phyloP scores from a whole-genome alignment of 1,140 invertebrate genomes.

The Atopsyche davidsoni region DNA sequence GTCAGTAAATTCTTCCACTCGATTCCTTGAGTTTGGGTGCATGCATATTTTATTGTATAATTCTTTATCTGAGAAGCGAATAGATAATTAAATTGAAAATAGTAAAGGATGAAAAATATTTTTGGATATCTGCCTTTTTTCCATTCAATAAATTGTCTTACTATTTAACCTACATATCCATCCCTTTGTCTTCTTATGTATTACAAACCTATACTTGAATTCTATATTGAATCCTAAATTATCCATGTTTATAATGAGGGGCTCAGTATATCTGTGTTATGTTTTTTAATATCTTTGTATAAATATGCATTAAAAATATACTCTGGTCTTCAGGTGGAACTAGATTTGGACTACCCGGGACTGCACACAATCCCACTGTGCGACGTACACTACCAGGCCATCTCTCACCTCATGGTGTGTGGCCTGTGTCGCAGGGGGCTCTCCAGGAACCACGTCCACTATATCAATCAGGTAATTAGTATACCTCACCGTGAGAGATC shows the following conservation, averaged over 20 bases:
- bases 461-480: conserved; percentile 49
- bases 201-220: not conserved
- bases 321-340: conserved; percentile 44
- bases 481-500: too few relatives aligned
- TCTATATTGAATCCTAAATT: not conserved
- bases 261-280: not conserved
- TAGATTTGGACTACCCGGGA: conserved; percentile 53
- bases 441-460: conserved; percentile 65
- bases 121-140: too few relatives aligned
- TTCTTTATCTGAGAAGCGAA: too few relatives aligned
- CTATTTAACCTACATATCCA: too few relatives aligned
- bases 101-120: too few relatives aligned
- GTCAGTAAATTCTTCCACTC: too few relatives aligned
- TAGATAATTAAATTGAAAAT: too few relatives aligned
- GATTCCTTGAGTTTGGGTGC: too few relatives aligned
- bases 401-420: conserved; percentile 67
- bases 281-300: not conserved
- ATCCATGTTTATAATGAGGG: not conserved
- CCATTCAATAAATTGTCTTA: too few relatives aligned
- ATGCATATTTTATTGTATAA: too few relatives aligned
- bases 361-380: conserved; percentile 59
- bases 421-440: conserved; percentile 66
- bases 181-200: too few relatives aligned
- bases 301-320: too few relatives aligned
- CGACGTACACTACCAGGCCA: conserved; percentile 53